Percentiles rank a stretch among this genome's conserved stretches.
These are phyloP conservation scores for Galemys pyrenaicus DNA, from an alignment of 2,113 vertebrate species.

Conservation along the genomic window DNA sequence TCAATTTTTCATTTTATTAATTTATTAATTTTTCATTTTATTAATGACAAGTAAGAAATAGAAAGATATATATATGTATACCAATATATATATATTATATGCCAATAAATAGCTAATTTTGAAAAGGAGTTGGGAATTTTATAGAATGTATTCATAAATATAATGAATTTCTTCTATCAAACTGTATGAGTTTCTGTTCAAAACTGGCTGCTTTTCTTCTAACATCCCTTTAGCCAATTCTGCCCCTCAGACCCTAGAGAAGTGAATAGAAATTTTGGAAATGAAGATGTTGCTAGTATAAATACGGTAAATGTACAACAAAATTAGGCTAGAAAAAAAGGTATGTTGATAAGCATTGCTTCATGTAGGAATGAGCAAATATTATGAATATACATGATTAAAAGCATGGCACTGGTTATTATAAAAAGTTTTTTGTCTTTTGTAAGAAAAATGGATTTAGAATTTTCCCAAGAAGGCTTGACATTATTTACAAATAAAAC, in stretches of 20 bases:
- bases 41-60: not conserved
- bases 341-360: not conserved
- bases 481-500: conserved; percentile 39
- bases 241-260: not conserved
- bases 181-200: not conserved
- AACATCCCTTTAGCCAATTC: not conserved
- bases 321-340: not conserved
- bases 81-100: too few relatives aligned
- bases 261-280: not conserved
- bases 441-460: conserved; percentile 34
- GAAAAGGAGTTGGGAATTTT: not conserved
- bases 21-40: conserved; percentile 38
- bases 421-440: not conserved
- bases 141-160: not conserved
- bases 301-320: not conserved
- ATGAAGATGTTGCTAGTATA: not conserved
- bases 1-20: conserved; percentile 23
- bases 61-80: too few relatives aligned
- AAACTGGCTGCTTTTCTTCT: not conserved
- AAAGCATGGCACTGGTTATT: not conserved
- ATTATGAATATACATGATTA: not conserved
- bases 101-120: not conserved
- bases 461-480: conserved; percentile 38
- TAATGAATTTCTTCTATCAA: not conserved
- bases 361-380: not conserved